These are phyloP conservation scores for Triops longicaudatus DNA, from an alignment of 1,140 invertebrate species.

Conservation along the genomic window DNA sequence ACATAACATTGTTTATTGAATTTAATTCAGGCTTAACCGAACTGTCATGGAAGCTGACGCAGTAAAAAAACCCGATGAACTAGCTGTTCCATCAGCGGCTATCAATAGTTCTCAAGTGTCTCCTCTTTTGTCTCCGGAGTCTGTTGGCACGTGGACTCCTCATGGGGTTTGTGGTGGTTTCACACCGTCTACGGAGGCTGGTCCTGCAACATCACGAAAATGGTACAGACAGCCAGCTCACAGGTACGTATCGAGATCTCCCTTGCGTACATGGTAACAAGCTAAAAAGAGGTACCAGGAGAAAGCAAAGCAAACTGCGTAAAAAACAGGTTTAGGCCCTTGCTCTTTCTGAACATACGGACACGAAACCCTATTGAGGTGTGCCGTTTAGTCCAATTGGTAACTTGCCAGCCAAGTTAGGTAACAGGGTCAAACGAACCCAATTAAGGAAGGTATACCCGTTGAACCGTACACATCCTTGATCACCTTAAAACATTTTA, in stretches of 20 bases:
- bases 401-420: neutral
- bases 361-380: neutral
- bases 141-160: neutral
- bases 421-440: too few relatives aligned
- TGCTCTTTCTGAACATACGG: neutral
- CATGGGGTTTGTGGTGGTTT: neutral
- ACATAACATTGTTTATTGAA: too few relatives aligned
- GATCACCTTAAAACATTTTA: too few relatives aligned
- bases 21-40: neutral
- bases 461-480: too few relatives aligned
- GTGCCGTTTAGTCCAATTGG: neutral
- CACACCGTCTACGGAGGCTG: neutral
- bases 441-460: neutral
- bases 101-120: neutral
- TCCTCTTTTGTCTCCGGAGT: neutral
- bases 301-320: neutral
- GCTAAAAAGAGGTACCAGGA: neutral
- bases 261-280: neutral
- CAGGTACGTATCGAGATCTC: constrained; percentile 11
- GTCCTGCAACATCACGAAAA: neutral
- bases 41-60: neutral
- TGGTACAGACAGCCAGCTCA: constrained; percentile 20
- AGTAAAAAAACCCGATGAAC: neutral
- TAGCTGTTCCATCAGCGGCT: neutral
- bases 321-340: neutral